Evolutionary conservation across 2,888 invertebrate genomes (phyloP).

Genomic region (Ischnura elegans): DNA sequence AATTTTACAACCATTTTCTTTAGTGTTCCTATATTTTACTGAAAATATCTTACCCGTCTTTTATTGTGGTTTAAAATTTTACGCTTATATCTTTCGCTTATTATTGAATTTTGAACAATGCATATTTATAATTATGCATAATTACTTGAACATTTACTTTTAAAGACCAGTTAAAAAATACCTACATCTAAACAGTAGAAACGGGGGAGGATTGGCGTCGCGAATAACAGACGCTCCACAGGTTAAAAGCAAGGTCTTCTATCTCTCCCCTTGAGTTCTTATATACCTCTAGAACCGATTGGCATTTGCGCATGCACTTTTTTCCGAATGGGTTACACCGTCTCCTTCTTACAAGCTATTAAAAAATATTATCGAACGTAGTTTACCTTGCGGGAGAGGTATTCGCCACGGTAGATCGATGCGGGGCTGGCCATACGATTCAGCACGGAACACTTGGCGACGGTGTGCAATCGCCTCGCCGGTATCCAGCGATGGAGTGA

Average conservation of each 20-base stretch:
- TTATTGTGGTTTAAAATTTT: no score
- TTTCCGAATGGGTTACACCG: neutral
- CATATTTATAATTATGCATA: no score
- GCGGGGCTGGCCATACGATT: slow-evolving; percentile 1
- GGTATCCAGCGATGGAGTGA: neutral
- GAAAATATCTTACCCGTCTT: no score
- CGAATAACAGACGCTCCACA: neutral
- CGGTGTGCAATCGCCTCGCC: neutral
- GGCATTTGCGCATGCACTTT: neutral
- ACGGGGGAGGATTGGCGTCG: neutral
- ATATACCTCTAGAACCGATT: neutral
- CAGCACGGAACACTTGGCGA: neutral
- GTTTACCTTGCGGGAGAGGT: neutral
- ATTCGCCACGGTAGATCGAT: neutral
- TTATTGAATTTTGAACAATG: no score
- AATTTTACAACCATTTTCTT: no score
- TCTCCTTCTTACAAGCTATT: neutral
- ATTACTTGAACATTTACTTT: no score
- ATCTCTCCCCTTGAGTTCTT: neutral
- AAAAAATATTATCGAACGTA: neutral
- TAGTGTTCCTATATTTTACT: no score
- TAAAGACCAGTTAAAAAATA: neutral
- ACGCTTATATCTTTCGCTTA: no score
- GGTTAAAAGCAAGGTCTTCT: neutral
- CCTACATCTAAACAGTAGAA: neutral